Evolutionary conservation across 2,888 invertebrate species (phyloP), one percentile per base, ranked within the genome.

Genomic region (Polyommatus icarus): DNA sequence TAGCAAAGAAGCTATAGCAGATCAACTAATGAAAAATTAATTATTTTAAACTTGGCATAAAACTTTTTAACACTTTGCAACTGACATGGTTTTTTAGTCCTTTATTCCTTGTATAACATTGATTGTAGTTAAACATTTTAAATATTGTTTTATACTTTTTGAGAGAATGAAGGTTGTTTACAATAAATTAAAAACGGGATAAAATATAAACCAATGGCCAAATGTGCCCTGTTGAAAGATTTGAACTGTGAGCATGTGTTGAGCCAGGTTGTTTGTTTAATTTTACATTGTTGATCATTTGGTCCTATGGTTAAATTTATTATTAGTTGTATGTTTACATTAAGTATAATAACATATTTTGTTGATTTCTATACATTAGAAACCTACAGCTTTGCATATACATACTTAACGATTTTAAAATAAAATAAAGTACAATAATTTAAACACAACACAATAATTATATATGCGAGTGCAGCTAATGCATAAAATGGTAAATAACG

Each of bases 401-500:
- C 61, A 59, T 1, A 61, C 61, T 61, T 61, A 24, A 24, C 61
- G 24, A 24, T 61, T 24, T 12, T 24, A 20, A 8, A 61, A 67
- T 5, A 67, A 29, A 67, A 15, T 32, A 29, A 61, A 36, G 7
- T 36, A 29, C 18, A 24, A 12, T 67, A 67, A 29, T 61, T 10
- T 24, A 61, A 61, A 24, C 61, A 29, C 10, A 67, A 67, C 46
- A 8, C 15, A 12, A 29, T 29, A 40, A 40, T 10, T 40, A 8
- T 15, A 29, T 24, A 54, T 18, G 0, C 20, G 24, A 75, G 54
- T 75, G 50, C 24, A 29, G 29, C 15, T 75, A 75, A 72, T 40
- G 72, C 72, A 40, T 72, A 10, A 36, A 36, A 32, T 80, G 59
- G 79, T 81, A 80, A 82, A 82, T 82, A 83, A 80, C 82, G 80